Evolutionary conservation across 1,140 invertebrate species (phyloP), one percentile per base, ranked within the genome.

Genomic region (Onthophagus taurus): DNA sequence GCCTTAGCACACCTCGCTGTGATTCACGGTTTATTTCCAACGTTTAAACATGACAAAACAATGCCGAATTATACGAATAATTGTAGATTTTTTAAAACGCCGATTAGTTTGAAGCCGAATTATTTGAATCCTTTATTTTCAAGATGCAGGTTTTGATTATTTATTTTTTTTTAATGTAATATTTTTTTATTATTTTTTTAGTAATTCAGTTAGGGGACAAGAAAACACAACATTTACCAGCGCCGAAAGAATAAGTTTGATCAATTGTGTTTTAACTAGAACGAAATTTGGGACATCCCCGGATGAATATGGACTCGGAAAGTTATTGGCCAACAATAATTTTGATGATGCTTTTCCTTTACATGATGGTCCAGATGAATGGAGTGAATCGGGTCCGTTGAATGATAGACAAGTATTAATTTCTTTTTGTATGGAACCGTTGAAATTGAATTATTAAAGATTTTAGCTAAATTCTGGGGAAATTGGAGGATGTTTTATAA

Each of bases 341-440:
- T 78, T 78, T 47, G 51, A 57, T 16, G 74, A 73, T 31, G 74
- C 76, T 5, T 83, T 68, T 60, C 78, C 80, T 3, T 57, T 81
- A 7, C 80, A 83, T 58, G 78, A 81, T 52, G 73, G 71, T 1
- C 14, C 50, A 20, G 56, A 46, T 41, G 33, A 55, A 33, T 60
- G 53, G 53, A 43, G 47, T 45, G 42, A 54, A 52, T 17, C 50
- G 51, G 52, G 62, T 58, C 48, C 54, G 67, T 72, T 61, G 13
- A 59, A 54, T 19, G 57, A 64, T 24, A 44, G 59, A 36, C 60
- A 63, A 44, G 60, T 63, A 57, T 13, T 3, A 18, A 37, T 9
- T 9, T 37, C 8, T n/a, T 4, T 35, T 17, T 13, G 14, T 7
- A 5, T 12, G n/a, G n/a, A n/a, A n/a, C n/a, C n/a, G n/a, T n/a